phyloP scores from a whole-genome alignment of 2,888 invertebrate species.

The Slavum lentiscoides region DNA sequence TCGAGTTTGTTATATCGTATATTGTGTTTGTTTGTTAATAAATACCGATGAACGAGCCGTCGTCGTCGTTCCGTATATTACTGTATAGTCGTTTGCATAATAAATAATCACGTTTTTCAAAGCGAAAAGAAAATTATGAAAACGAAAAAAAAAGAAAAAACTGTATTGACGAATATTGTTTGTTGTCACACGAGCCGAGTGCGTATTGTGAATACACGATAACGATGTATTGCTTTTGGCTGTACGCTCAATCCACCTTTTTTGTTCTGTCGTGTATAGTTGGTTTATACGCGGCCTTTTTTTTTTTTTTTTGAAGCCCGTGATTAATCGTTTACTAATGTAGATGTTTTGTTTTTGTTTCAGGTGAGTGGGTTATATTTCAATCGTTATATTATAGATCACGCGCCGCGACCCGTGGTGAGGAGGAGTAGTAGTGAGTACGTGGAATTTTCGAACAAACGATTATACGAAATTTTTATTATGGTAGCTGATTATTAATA shows the following conservation, averaged over 20 bases:
- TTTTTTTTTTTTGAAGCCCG: too few species aligned
- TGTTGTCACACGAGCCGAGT: background rate
- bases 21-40: constrained; percentile 16
- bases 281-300: background rate
- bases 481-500: too few species aligned
- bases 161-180: background rate
- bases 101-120: constrained; percentile 17
- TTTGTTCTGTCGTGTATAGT: background rate
- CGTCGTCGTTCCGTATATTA: background rate
- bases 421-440: constrained; percentile 37
- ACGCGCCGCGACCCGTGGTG: too few species aligned
- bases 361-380: constrained; percentile 42
- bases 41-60: background rate
- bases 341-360: constrained; percentile 17
- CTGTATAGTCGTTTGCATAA: background rate
- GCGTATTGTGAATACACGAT: constrained; percentile 3
- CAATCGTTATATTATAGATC: background rate
- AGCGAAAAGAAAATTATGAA: constrained; percentile 7
- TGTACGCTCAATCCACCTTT: background rate
- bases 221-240: background rate
- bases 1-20: constrained; percentile 22
- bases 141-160: background rate
- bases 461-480: too few species aligned
- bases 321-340: constrained; percentile 19
- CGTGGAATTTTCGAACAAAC: background rate